Conservation (phyloP, 1,140 invertebrate genomes). For the Drosophila pachea region DNA sequence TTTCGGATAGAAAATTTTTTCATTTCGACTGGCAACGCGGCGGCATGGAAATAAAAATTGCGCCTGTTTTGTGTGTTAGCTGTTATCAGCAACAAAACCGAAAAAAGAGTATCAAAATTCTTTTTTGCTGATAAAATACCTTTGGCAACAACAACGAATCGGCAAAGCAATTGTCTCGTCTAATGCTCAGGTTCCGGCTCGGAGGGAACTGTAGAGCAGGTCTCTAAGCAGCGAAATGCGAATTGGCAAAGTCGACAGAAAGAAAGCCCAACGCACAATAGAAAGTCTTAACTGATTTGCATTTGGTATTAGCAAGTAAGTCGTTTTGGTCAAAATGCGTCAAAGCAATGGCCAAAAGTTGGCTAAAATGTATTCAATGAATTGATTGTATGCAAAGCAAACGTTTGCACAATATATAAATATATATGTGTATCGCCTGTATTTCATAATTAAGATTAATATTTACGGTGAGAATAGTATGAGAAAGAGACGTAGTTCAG, state of each 20-base stretch:
- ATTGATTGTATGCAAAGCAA: constrained; percentile 29
- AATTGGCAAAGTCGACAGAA: constrained; percentile 36
- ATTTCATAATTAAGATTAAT: not conserved
- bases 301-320: constrained; percentile 57
- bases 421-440: constrained; percentile 5
- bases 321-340: constrained; percentile 51
- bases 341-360: constrained; percentile 31
- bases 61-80: constrained; percentile 38
- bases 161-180: constrained; percentile 11
- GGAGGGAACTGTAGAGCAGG: constrained; percentile 5
- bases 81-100: constrained; percentile 21
- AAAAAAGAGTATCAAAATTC: constrained; percentile 17
- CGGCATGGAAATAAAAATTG: constrained; percentile 22
- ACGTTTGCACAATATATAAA: constrained; percentile 54
- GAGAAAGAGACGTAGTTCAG: not conserved
- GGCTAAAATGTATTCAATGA: constrained; percentile 26
- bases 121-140: constrained; percentile 65
- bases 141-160: constrained; percentile 44
- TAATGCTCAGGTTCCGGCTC: constrained; percentile 6
- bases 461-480: not conserved
- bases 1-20: constrained; percentile 3
- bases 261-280: constrained; percentile 57
- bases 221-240: not conserved
- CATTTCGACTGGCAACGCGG: constrained; percentile 45
- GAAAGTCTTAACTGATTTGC: constrained; percentile 69